phyloP scores from a whole-genome alignment of 2,797 vertebrate genomes.

The Myotis pilosus region DNA sequence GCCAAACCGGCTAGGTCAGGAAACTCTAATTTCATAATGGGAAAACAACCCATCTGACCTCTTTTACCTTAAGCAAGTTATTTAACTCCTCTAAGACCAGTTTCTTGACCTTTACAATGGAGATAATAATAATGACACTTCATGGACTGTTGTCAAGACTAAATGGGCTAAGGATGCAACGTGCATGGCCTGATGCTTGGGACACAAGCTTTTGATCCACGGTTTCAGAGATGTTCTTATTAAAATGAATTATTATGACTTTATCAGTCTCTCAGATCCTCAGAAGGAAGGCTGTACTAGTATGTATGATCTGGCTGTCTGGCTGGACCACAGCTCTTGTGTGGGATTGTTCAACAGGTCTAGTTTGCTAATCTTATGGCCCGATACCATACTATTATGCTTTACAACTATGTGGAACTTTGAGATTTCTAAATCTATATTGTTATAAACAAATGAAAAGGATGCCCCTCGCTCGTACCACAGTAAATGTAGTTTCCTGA shows the following conservation, averaged over 20 bases:
- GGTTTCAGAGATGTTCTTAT: background rate
- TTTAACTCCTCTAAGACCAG: constrained; percentile 18
- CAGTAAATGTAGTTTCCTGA: constrained; percentile 39
- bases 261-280: constrained; percentile 60
- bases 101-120: constrained; percentile 43
- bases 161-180: background rate
- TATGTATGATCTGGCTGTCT: constrained; percentile 28
- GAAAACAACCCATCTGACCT: background rate
- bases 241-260: constrained; percentile 46
- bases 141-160: background rate
- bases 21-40: background rate
- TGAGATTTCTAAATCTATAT: background rate
- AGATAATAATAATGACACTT: background rate
- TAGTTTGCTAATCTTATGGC: constrained; percentile 57
- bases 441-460: constrained; percentile 18
- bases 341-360: constrained; percentile 57
- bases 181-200: background rate
- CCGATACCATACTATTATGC: background rate
- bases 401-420: background rate
- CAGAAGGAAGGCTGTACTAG: background rate
- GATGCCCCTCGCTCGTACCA: constrained; percentile 49
- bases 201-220: background rate
- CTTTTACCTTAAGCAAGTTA: constrained; percentile 21
- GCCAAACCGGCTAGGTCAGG: too few relatives aligned
- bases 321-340: constrained; percentile 27